Base-by-base conservation (phyloP, 2,797 vertebrate genomes). In the Fringilla coelebs region DNA sequence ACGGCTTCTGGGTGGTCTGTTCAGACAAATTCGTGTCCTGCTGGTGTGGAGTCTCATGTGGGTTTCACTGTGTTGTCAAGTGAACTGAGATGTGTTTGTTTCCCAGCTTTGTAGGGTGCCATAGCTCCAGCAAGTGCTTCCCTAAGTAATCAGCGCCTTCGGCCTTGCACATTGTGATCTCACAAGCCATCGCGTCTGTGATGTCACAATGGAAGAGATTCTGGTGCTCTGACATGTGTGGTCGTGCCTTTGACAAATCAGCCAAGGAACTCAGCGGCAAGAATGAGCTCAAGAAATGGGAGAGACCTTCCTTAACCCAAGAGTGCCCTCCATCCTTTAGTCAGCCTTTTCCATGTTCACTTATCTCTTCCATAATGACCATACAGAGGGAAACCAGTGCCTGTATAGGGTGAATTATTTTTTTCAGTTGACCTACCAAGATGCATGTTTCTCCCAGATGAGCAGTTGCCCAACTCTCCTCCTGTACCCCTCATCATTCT, bases 181-280 rank as follows among this genome's bases (percentile, higher is more conserved):
- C 95, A 91, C 94, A 91, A 92, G 87, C 91, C 87, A 86, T 88
- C 70, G 0, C 9, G 76, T 93, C 89, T 95, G 93, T 95, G 93
- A 34, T 85, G 87, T 96, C 95, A 94, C 95, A 93, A 89, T 89
- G 94, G 85, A 95, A 78, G 90, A 93, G 85, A 80, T 90, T 89
- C 88, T 93, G 95, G 72, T 96, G 90, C 67, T 95, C n/a, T 95
- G 88, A 90, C 54, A 26, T 82, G 66, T 57, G 49, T 84, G 60
- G 13, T 45, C 54, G 31, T 94, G 93, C 84, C 77, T 93, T 77
- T 95, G 88, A 94, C 67, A 19, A 78, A 63, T 63, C 92, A 57
- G 86, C 90, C 75, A 85, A 96, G 90, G 87, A 96, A 79, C 9
- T 8, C 91, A 73, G 57, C 61, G 2, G 88, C 74, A 94, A 94